phyloP scores from a whole-genome alignment of 30 jellyfish, hydroid and myxozoan genomes.

The Aurelia aurita region DNA sequence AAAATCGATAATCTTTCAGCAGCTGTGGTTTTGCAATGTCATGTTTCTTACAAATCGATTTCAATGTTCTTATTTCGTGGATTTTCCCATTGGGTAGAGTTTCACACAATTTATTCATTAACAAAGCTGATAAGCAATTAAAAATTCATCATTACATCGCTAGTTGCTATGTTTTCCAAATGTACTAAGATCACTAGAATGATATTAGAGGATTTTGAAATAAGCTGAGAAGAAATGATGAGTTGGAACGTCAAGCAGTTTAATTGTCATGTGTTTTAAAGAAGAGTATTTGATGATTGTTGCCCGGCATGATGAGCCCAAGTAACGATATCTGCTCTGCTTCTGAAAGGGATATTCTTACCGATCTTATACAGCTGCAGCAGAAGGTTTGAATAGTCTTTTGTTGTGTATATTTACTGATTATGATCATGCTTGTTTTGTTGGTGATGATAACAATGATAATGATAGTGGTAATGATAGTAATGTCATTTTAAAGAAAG shows the following conservation, averaged over 20 bases:
- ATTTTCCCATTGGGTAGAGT: conserved; percentile 1
- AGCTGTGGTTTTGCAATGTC: conserved; percentile 27
- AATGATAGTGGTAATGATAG: too few relatives aligned
- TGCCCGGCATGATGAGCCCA: conserved; percentile 58
- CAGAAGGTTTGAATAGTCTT: conserved; percentile 68
- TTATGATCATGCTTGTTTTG: too few relatives aligned
- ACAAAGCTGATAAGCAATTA: background rate
- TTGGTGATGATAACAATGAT: too few relatives aligned
- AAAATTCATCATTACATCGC: conserved; percentile 13
- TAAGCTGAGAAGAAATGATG: background rate
- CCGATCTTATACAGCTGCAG: conserved; percentile 85
- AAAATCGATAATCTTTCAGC: too few relatives aligned
- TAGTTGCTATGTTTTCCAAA: conserved; percentile 47
- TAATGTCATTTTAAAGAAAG: too few relatives aligned
- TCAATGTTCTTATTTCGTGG: conserved; percentile 18
- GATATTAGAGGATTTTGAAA: background rate
- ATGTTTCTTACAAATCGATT: conserved; percentile 15
- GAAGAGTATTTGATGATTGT: background rate
- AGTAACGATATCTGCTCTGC: conserved; percentile 53
- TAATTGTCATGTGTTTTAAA: background rate
- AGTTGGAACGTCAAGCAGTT: background rate
- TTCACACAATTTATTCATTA: background rate
- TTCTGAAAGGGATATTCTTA: conserved; percentile 81
- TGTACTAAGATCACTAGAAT: background rate
- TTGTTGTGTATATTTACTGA: background rate